Evolutionary conservation across 2,797 vertebrate genomes (phyloP).

Genomic region (Agapornis canus): DNA sequence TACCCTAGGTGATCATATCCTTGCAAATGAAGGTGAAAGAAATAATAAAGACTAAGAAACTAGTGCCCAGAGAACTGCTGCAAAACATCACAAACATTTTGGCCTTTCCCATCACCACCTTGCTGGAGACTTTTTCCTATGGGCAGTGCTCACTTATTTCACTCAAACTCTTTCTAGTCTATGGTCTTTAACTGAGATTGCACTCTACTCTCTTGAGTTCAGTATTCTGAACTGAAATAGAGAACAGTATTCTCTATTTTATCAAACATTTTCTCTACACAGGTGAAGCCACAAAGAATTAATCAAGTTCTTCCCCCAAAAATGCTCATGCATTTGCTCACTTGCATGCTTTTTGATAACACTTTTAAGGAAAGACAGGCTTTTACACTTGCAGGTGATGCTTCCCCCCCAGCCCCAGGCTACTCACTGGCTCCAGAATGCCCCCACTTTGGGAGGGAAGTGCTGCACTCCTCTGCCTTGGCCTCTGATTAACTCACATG

Average conservation of each 20-base stretch:
- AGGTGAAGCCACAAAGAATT: not conserved
- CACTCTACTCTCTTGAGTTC: not conserved
- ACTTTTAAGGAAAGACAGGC: not conserved
- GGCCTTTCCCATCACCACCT: not conserved
- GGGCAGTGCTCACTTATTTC: not conserved
- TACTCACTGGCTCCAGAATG: not conserved
- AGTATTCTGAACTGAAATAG: not conserved
- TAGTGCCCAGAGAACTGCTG: not conserved
- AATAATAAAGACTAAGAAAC: not conserved
- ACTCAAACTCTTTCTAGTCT: not conserved
- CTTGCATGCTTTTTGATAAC: not conserved
- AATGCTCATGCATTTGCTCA: not conserved
- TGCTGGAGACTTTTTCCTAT: not conserved
- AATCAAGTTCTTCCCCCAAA: not conserved
- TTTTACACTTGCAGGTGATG: conserved; percentile 14
- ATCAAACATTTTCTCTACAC: not conserved
- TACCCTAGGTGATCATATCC: not conserved
- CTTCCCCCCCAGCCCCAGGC: not conserved
- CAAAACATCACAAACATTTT: not conserved
- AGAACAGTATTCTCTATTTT: not conserved
- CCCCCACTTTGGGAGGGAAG: not conserved
- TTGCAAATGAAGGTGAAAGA: conserved; percentile 2
- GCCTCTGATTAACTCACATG: conserved; percentile 29
- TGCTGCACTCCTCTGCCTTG: not conserved
- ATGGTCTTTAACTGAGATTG: not conserved